Base-by-base conservation (phyloP, 2,888 invertebrate genomes). In the Chrysotoxum bicinctum region DNA sequence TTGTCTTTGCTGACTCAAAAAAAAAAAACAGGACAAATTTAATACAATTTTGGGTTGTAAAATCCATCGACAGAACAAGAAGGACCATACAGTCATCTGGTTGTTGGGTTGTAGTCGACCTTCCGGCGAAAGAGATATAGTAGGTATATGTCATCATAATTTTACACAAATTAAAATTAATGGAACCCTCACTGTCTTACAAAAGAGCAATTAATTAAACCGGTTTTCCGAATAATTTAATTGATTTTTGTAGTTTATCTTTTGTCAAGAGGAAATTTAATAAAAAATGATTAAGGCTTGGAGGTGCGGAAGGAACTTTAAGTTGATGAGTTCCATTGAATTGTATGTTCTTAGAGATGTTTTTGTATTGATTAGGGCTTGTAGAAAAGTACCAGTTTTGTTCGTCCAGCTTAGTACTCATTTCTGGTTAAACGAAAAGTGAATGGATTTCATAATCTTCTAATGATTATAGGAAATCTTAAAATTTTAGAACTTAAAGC, bases 231-330 rank as follows among this genome's bases (percentile, higher is more conserved):
- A 26, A 60, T 66, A 73, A 68, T 77, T 83, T 77, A 69, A 83
- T 78, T 83, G 64, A 78, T 78, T 78, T 83, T 72, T 37, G 16
- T 50, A 52, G 62, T 66, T 76, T 52, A 70, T 75, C 64, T 50
- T 19, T 40, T 81, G 56, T 43, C 60, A 66, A 37, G 58, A 64
- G 30, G 32, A 56, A 45, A 23, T 37, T 60, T 58, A 40, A 19
- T 66, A 26, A 40, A 26, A 52, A 30, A 26, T 8, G 14, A 50
- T 50, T 23, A 12, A 50, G 19, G 1, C 45, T 19, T 10, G 23
- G 8, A 2, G 14, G 8, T 26, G 0, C 7, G 50, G 2, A 48
- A 21, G 48, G 12, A 48, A 48, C 5, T 19, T 23, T 50, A 50
- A 50, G 14, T 50, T 50, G 12, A 50, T 14, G 23, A 50, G 21